A percentile compares a stretch with the other conserved stretches of the same genome.
Evolutionary conservation across 2,797 vertebrate species (phyloP).

Genomic region (Poecilia wingei): DNA sequence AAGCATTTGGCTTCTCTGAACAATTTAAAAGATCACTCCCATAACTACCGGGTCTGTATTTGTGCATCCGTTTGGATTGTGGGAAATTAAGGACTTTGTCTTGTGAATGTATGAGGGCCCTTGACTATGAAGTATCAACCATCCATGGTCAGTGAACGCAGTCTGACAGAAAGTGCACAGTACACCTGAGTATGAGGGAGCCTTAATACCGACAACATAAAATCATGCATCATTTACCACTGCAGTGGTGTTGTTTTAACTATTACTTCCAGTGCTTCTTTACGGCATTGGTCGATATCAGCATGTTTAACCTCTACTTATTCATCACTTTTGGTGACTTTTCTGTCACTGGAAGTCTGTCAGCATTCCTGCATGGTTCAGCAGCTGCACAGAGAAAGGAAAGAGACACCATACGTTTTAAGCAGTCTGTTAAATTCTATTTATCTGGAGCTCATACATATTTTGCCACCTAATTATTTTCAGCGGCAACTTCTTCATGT

Average conservation of each 20-base stretch:
- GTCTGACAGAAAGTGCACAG: neutral
- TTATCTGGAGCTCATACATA: slow-evolving; percentile 6
- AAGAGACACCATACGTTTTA: neutral
- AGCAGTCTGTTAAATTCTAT: slow-evolving; percentile 1
- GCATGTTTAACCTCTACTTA: neutral
- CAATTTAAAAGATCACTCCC: neutral
- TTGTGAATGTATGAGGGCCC: neutral
- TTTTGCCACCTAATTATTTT: neutral
- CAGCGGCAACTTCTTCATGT: neutral
- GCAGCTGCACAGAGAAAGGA: slow-evolving; percentile 2
- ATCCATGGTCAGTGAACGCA: neutral
- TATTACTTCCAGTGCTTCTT: neutral
- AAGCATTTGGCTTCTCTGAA: neutral
- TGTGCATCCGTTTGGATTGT: neutral
- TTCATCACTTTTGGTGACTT: neutral
- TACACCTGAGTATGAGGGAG: neutral
- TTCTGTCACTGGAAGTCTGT: neutral
- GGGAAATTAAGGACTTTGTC: neutral
- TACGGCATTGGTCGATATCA: neutral
- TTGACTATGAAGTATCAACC: neutral
- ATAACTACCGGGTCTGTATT: neutral
- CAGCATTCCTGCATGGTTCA: neutral
- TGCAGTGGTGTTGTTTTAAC: neutral
- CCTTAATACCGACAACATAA: neutral
- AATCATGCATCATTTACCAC: neutral